phyloP scores from a whole-genome alignment of 2,888 invertebrate genomes.

The Aspidiotus destructor region DNA sequence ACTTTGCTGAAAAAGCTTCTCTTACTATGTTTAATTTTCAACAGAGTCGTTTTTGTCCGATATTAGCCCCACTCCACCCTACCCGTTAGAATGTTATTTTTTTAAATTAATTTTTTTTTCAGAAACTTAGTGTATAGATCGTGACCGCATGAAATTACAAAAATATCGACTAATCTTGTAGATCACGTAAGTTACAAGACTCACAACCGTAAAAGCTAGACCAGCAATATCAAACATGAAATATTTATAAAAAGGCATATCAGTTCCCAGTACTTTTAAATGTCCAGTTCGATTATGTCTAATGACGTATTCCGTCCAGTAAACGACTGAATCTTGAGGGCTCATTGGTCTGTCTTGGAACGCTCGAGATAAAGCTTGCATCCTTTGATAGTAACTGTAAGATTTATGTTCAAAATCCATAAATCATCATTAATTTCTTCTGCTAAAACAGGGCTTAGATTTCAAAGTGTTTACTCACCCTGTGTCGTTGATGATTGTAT shows the following conservation, averaged over 20 bases:
- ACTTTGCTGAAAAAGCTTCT: not conserved
- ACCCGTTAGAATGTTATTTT: too few species aligned
- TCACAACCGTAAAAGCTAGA: not conserved
- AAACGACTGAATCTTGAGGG: constrained; percentile 13
- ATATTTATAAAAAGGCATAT: constrained; percentile 13
- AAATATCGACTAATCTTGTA: too few species aligned
- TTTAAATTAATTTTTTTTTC: too few species aligned
- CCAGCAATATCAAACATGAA: not conserved
- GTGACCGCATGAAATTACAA: too few species aligned
- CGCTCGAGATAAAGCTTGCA: constrained; percentile 9
- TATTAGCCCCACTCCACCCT: too few species aligned
- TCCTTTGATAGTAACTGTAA: constrained; percentile 5
- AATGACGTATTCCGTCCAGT: constrained; percentile 16
- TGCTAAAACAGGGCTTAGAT: too few species aligned
- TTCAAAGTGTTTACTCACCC: not conserved
- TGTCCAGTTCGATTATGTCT: constrained; percentile 10
- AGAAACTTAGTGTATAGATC: too few species aligned
- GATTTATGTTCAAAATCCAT: not conserved
- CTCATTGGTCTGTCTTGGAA: constrained; percentile 14
- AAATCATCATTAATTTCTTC: not conserved
- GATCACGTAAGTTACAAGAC: too few species aligned
- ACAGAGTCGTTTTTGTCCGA: not conserved
- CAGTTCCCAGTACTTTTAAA: not conserved
- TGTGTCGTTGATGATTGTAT: not conserved
- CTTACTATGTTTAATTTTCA: not conserved